Percentiles rank a stretch among this genome's conserved stretches.
Evolutionary conservation across 2,113 vertebrate species (phyloP).

Genomic region (Thermophis baileyi): DNA sequence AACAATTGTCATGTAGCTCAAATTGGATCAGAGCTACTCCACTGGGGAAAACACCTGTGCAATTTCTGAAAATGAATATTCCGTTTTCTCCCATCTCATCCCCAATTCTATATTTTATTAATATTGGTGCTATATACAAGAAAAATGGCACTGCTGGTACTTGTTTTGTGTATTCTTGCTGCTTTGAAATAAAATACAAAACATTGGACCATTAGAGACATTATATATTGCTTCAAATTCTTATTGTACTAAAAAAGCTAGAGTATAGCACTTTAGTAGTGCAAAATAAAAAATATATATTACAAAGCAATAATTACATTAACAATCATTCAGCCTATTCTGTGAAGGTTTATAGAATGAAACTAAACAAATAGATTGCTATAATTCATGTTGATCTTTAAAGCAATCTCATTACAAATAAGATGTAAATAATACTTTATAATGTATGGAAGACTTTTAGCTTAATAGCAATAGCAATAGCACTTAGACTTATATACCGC

Average conservation of each 20-base stretch:
- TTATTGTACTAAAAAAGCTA: slow-evolving; percentile 12
- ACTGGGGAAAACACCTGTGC: background rate
- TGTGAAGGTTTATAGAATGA: background rate
- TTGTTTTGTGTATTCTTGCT: background rate
- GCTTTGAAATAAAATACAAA: background rate
- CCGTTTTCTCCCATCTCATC: background rate
- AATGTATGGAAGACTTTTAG: background rate
- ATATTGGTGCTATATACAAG: background rate
- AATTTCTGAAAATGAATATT: background rate
- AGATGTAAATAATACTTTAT: background rate
- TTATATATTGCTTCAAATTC: slow-evolving; percentile 24
- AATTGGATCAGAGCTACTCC: background rate
- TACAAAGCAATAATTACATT: background rate
- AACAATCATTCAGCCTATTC: background rate
- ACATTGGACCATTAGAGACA: background rate
- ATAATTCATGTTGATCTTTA: background rate
- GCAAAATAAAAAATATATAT: background rate
- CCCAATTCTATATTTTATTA: background rate
- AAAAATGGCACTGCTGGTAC: background rate
- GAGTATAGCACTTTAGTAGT: background rate
- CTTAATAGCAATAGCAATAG: too few relatives aligned
- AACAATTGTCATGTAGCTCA: background rate
- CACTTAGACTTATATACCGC: too few relatives aligned
- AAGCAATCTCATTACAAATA: background rate
- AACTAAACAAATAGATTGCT: background rate